These are phyloP conservation scores for Siphlonurus alternatus DNA, from an alignment of 2,888 invertebrate genomes.

Conservation along the genomic window DNA sequence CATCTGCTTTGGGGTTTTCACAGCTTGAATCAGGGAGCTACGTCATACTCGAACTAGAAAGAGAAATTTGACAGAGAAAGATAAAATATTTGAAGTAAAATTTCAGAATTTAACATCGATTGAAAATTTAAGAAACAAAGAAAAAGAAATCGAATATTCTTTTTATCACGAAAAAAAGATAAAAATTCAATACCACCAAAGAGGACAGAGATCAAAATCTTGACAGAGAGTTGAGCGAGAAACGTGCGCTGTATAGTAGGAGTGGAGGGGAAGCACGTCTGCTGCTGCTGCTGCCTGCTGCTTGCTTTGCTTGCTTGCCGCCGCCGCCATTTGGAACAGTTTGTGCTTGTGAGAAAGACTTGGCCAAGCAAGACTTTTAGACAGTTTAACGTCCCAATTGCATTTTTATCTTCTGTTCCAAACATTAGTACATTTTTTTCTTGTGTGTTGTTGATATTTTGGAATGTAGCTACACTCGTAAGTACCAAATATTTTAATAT, in stretches of 20 bases:
- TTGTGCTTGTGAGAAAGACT: background rate
- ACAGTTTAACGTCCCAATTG: background rate
- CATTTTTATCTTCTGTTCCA: background rate
- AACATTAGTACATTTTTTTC: background rate
- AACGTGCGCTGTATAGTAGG: background rate
- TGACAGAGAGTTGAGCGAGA: background rate
- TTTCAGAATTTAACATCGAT: too few species aligned
- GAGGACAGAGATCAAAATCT: background rate
- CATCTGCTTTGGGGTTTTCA: constrained; percentile 2
- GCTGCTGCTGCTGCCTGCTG: background rate
- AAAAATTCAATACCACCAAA: too few species aligned
- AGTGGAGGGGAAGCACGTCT: background rate
- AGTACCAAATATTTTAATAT: background rate
- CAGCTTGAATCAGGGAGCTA: background rate
- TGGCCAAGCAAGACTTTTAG: background rate
- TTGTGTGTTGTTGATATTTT: background rate
- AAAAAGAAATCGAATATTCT: background rate
- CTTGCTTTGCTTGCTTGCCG: constrained; percentile 4
- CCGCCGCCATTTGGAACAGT: constrained; percentile 2
- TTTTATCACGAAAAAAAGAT: too few species aligned
- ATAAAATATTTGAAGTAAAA: background rate
- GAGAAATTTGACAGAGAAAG: background rate
- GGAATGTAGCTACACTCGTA: background rate
- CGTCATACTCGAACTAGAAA: background rate
- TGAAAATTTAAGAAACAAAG: background rate